A percentile compares a stretch with the other conserved stretches of the same genome.
Conservation (phyloP, 2,113 vertebrate genomes). For the Calidris pugnax region DNA sequence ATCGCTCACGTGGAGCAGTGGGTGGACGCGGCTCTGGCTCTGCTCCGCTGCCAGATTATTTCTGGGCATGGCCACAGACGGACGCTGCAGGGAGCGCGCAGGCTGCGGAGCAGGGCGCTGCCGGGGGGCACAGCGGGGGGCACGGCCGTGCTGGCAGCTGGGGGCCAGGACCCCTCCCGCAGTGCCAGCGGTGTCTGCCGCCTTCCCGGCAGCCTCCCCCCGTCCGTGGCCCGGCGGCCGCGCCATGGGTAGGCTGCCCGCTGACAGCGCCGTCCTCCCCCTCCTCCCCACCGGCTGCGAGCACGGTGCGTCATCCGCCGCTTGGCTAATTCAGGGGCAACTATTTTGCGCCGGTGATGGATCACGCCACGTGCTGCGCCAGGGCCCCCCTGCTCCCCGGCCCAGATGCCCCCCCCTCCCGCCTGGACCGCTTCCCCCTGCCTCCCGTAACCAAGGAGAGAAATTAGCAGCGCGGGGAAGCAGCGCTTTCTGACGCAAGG, state of each 20-base stretch:
- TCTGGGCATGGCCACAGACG: slow-evolving; percentile 13
- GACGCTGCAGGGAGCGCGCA: not conserved
- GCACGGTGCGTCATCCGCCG: not conserved
- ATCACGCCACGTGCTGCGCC: not conserved
- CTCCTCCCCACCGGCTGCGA: not conserved
- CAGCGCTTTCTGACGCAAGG: slow-evolving; percentile 2
- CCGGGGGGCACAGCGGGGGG: not conserved
- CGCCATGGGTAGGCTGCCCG: not conserved
- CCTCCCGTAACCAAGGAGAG: slow-evolving; percentile 27
- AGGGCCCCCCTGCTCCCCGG: not conserved
- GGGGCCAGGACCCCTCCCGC: not conserved
- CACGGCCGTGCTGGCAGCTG: not conserved
- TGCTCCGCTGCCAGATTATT: not conserved
- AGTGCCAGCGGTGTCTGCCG: not conserved
- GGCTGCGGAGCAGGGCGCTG: not conserved
- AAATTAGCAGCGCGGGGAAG: not conserved
- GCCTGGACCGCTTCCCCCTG: not conserved
- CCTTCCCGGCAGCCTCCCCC: not conserved
- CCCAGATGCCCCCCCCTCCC: not conserved
- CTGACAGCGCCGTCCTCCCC: not conserved
- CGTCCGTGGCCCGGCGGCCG: not conserved
- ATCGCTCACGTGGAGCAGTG: not conserved
- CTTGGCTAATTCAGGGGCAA: not conserved
- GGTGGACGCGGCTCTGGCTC: not conserved
- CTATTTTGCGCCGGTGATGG: not conserved